A percentile compares a stretch with the other conserved stretches of the same genome.
Conservation (phyloP, 2,888 invertebrate genomes). For the Sceliomorpha sp. region DNA sequence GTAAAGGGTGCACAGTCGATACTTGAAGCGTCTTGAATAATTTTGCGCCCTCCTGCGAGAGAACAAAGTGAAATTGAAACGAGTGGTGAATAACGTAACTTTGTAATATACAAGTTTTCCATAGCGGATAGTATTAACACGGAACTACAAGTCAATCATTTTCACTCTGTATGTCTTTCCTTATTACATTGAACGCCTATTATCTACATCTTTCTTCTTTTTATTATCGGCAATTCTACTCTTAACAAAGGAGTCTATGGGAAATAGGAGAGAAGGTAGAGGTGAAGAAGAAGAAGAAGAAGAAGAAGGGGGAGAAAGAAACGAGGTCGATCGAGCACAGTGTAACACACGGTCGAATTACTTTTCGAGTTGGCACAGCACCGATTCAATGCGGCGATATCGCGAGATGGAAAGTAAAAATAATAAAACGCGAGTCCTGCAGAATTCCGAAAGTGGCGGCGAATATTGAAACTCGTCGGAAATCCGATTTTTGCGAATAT, state of each 20-base stretch:
- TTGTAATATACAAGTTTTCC: slow-evolving; percentile 22
- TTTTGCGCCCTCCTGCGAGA: no score
- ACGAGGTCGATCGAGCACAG: slow-evolving; percentile 27
- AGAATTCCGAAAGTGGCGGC: slow-evolving; percentile 44
- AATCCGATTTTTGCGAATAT: slow-evolving; percentile 52
- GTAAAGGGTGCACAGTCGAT: no score
- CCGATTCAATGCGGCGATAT: slow-evolving; percentile 35
- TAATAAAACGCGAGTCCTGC: slow-evolving; percentile 36
- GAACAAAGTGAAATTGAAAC: no score
- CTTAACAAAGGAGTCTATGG: no score
- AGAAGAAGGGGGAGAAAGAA: slow-evolving; percentile 15
- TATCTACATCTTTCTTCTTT: no score
- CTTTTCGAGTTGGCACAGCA: slow-evolving; percentile 39
- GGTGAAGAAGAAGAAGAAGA: slow-evolving; percentile 11
- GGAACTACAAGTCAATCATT: no score
- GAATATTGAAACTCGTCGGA: slow-evolving; percentile 53
- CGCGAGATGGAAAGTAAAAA: slow-evolving; percentile 42
- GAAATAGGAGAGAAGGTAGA: no score
- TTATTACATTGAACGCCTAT: no score
- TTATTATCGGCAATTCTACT: no score
- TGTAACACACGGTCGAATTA: slow-evolving; percentile 45
- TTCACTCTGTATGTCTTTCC: no score
- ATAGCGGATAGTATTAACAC: slow-evolving; percentile 29
- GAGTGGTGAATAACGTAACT: slow-evolving; percentile 4
- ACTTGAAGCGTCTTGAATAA: no score